Base-by-base conservation (phyloP, 2,797 vertebrate genomes). In the Pseudochaenichthys georgianus region DNA sequence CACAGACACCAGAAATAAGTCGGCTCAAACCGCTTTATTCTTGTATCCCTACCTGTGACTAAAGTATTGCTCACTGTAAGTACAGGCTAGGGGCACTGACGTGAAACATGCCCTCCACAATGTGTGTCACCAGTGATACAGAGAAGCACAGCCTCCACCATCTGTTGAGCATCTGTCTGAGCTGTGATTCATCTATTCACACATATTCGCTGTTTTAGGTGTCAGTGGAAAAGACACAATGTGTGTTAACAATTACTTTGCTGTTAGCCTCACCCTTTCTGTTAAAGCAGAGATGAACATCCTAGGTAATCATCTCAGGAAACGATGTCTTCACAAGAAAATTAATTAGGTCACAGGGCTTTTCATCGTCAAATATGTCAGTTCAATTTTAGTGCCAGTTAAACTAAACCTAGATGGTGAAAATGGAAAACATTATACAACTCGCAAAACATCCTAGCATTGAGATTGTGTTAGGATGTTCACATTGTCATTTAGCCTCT, bases 131-230 rank as follows among this genome's bases (percentile, higher is more conserved):
- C 72, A 3, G 67, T 50, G 77, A 87, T 50, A 86, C 75, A 72
- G 75, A 71, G 59, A 59, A 64, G 54, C 10, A 28, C 60, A 55
- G 80, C 64, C 76, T 47, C 64, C 31, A 15, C 81, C 89, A 92
- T 92, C 90, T 92, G 92, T 74, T 80, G 57, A 81, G 81, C 89
- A 90, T 89, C 88, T 90, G 91, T 80, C 70, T 81, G 50, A 62
- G 50, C 53, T 3, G 67, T 85, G 89, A 89, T 78, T 92, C 82
- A 89, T 73, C 41, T 76, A 23, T 71, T 81, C 69, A 69, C 80
- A 77, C 74, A 68, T 64, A 85, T 60, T 76, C 31, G 17, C 70
- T 45, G 73, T 57, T 82, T 84, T 71, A 72, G 60, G 74, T 61
- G 78, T 90, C 72, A 78, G 54, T 13, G 23, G 75, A 78, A 76